Evolutionary conservation across 1,140 invertebrate genomes (phyloP).

Genomic region (Sarcophaga bullata): DNA sequence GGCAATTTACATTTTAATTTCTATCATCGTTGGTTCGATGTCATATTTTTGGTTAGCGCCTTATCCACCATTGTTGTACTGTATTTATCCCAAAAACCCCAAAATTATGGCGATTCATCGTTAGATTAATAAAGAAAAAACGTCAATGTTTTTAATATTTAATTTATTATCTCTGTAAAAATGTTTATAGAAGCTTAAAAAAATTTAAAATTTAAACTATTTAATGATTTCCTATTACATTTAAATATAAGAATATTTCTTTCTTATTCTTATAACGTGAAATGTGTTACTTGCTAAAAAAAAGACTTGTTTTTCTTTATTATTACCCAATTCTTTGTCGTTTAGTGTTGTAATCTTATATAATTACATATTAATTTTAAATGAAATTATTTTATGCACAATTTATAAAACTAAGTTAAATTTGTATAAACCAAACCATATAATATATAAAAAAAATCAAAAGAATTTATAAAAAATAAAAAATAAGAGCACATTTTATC

Average conservation of each 20-base stretch:
- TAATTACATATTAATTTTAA: background rate
- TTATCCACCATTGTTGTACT: constrained; percentile 95
- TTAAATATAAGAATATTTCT: background rate
- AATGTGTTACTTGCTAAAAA: background rate
- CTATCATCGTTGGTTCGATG: constrained; percentile 99
- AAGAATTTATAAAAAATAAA: constrained; percentile 14
- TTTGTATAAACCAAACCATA: background rate
- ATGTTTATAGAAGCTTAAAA: background rate
- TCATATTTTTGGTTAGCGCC: constrained; percentile 98
- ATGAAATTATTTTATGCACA: constrained; percentile 15
- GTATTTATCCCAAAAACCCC: constrained; percentile 71
- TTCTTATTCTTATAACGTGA: background rate
- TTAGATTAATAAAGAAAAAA: constrained; percentile 37
- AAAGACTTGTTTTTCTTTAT: background rate
- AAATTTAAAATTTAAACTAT: background rate
- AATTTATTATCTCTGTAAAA: background rate
- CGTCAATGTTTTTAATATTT: background rate
- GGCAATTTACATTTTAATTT: constrained; percentile 99
- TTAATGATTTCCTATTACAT: background rate
- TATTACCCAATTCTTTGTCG: background rate
- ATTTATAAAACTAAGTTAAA: background rate
- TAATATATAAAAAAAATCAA: background rate
- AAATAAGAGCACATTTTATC: background rate
- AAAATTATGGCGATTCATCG: constrained; percentile 52
- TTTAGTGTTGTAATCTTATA: background rate